These are phyloP conservation scores for Odocoileus hemionus DNA, from an alignment of 2,113 vertebrate species.

Conservation along the genomic window DNA sequence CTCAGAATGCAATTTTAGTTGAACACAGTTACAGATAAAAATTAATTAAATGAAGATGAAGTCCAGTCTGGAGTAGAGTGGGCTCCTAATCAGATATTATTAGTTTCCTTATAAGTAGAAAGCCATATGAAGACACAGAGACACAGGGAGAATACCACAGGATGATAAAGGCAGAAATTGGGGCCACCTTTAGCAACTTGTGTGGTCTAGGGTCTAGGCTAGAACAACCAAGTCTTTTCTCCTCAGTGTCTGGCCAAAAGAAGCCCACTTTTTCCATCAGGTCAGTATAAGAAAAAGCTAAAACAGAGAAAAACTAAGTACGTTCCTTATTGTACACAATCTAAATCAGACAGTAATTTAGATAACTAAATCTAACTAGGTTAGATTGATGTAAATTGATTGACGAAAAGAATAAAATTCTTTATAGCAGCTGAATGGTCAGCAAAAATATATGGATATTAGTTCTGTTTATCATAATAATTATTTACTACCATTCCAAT, in stretches of 20 bases:
- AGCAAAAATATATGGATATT: conserved; percentile 23
- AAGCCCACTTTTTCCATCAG: not conserved
- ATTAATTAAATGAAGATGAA: not conserved
- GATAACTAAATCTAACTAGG: not conserved
- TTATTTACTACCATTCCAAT: conserved; percentile 30
- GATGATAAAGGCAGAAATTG: not conserved
- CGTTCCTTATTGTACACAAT: not conserved
- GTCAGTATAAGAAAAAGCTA: not conserved
- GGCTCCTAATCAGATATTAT: not conserved
- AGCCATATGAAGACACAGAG: not conserved
- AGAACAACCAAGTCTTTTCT: not conserved
- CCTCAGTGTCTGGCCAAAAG: not conserved
- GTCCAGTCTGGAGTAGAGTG: not conserved
- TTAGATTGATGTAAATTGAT: not conserved
- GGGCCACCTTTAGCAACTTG: not conserved
- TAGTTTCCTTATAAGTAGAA: not conserved
- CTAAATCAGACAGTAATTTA: not conserved
- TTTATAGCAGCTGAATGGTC: not conserved
- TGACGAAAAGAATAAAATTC: not conserved
- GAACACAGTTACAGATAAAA: not conserved
- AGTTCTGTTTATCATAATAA: conserved; percentile 42
- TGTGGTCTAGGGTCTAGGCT: not conserved
- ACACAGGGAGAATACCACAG: not conserved
- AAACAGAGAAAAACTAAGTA: not conserved
- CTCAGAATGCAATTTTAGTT: not conserved